These are phyloP conservation scores for Sisor rabdophorus DNA, from an alignment of 2,113 vertebrate species.

Conservation along the genomic window DNA sequence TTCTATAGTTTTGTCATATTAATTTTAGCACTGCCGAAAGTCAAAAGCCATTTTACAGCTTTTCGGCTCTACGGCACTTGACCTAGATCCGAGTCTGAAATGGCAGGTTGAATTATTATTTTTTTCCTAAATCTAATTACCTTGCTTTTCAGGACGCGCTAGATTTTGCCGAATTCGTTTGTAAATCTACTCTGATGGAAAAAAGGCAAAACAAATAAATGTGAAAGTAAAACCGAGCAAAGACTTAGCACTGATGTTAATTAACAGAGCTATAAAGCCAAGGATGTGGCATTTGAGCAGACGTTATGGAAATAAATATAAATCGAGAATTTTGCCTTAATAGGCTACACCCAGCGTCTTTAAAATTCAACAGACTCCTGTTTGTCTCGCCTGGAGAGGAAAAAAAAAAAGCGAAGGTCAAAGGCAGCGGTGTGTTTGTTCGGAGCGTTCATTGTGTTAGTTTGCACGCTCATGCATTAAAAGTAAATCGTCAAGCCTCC, in stretches of 20 bases:
- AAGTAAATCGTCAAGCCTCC: neutral
- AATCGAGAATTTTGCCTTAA: neutral
- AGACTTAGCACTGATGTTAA: slow-evolving; percentile 12
- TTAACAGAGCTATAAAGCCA: slow-evolving; percentile 16
- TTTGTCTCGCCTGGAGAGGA: slow-evolving; percentile 5
- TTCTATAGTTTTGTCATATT: slow-evolving; percentile 56
- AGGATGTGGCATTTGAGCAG: neutral
- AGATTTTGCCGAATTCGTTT: slow-evolving; percentile 8
- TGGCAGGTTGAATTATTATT: slow-evolving; percentile 7
- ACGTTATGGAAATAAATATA: too few species aligned
- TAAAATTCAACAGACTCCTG: slow-evolving; percentile 29
- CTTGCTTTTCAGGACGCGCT: slow-evolving; percentile 26
- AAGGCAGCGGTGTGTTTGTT: slow-evolving; percentile 25
- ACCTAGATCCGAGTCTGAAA: slow-evolving; percentile 51
- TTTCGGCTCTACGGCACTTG: slow-evolving; percentile 37
- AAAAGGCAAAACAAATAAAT: neutral
- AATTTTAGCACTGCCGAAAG: slow-evolving; percentile 55
- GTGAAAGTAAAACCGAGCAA: neutral
- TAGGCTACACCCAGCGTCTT: slow-evolving; percentile 4
- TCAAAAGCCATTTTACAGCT: slow-evolving; percentile 11
- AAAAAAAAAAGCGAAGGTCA: slow-evolving; percentile 14
- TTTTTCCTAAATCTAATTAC: slow-evolving; percentile 28
- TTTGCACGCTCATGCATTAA: slow-evolving; percentile 27
- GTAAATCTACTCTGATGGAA: neutral
- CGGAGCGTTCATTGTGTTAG: slow-evolving; percentile 28